A percentile compares a stretch with the other conserved stretches of the same genome.
These are phyloP conservation scores for Cebuella pygmaea DNA, from an alignment of 2,797 vertebrate genomes.

Conservation along the genomic window DNA sequence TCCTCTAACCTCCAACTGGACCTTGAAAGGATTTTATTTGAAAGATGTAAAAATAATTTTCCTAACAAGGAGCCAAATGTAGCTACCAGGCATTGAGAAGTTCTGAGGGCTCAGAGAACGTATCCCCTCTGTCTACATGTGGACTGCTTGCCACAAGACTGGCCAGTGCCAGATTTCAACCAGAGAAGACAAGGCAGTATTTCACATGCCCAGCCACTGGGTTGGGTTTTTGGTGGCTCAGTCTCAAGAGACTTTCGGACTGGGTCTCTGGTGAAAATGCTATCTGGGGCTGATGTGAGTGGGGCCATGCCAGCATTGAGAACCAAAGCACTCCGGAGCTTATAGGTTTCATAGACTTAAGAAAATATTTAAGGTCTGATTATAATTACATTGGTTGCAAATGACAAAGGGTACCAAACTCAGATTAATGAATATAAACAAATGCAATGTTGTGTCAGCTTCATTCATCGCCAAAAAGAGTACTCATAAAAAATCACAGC, in stretches of 20 bases:
- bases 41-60: not conserved
- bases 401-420: not conserved
- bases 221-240: not conserved
- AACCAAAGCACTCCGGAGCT: not conserved
- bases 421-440: constrained; percentile 23
- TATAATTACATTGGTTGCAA: not conserved
- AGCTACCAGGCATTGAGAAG: not conserved
- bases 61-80: not conserved
- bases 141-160: not conserved
- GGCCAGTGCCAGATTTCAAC: not conserved
- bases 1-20: not conserved
- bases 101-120: not conserved
- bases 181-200: not conserved
- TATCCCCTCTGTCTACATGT: not conserved
- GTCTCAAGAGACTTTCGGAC: not conserved
- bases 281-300: not conserved
- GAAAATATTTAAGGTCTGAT: not conserved
- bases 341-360: not conserved
- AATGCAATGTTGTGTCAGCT: not conserved
- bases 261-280: not conserved
- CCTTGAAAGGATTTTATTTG: constrained; percentile 46
- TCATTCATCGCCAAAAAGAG: not conserved
- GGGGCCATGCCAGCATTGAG: not conserved
- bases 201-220: not conserved
- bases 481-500: not conserved